These are phyloP conservation scores for Sminthurides aquaticus DNA, from an alignment of 2,888 invertebrate genomes.

Conservation along the genomic window DNA sequence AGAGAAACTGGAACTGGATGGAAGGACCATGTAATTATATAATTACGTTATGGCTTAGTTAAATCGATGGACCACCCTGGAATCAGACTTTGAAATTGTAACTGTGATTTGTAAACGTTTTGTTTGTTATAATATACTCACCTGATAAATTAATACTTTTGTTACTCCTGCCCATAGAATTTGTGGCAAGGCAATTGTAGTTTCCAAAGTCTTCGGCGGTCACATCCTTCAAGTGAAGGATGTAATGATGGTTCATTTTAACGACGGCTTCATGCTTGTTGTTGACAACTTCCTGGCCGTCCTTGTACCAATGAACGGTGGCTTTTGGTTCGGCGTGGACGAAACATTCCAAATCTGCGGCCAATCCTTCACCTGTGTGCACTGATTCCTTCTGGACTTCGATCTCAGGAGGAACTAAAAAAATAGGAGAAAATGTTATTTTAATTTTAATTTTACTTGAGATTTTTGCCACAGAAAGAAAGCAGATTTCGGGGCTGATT, in stretches of 20 bases:
- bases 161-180: constrained; percentile 60
- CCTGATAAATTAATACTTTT: constrained; percentile 64
- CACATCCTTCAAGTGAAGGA: constrained; percentile 59
- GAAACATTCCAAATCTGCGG: constrained; percentile 48
- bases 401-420: constrained; percentile 49
- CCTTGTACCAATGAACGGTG: constrained; percentile 65
- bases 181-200: constrained; percentile 65
- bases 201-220: constrained; percentile 65
- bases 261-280: constrained; percentile 50
- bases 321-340: constrained; percentile 49
- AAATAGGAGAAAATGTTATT: constrained; percentile 35
- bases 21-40: too few species aligned
- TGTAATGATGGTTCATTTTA: constrained; percentile 48
- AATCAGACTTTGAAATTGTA: too few species aligned
- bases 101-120: too few species aligned
- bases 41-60: too few species aligned
- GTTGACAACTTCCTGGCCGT: constrained; percentile 59
- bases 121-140: too few species aligned
- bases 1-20: too few species aligned
- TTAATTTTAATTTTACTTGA: neutral
- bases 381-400: constrained; percentile 48
- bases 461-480: neutral
- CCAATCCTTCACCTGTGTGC: constrained; percentile 48
- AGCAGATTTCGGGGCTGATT: neutral
- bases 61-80: too few species aligned